Conservation (phyloP, 2,888 invertebrate species). For the Cactoblastis cactorum region DNA sequence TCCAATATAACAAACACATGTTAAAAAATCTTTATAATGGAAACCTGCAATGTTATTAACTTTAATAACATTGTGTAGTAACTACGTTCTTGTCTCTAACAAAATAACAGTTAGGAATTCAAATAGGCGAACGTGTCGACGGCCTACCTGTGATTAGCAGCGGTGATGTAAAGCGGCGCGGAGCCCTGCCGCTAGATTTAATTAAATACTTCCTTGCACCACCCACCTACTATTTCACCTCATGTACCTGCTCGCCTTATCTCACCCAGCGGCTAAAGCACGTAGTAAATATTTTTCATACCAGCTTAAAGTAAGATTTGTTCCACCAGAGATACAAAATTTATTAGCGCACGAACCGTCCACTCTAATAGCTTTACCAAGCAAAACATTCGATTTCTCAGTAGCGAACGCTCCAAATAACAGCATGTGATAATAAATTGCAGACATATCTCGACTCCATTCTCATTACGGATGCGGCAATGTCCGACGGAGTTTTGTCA, state of each 20-base stretch:
- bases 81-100: constrained; percentile 25
- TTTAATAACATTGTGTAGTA: too few species aligned
- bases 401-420: constrained; percentile 40
- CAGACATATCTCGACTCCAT: constrained; percentile 73
- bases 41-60: too few species aligned
- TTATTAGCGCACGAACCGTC: constrained; percentile 9
- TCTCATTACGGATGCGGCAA: constrained; percentile 78
- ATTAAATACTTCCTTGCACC: constrained; percentile 72
- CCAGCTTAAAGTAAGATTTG: constrained; percentile 19
- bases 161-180: constrained; percentile 60
- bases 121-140: constrained; percentile 62
- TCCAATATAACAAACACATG: too few species aligned
- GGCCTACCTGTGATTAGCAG: constrained; percentile 72
- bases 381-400: constrained; percentile 53
- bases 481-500: constrained; percentile 78
- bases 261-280: constrained; percentile 40
- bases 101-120: constrained; percentile 57
- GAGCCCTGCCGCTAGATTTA: constrained; percentile 65
- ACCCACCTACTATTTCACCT: constrained; percentile 63
- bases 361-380: constrained; percentile 26
- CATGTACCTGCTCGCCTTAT: constrained; percentile 52
- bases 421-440: constrained; percentile 72
- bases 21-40: too few species aligned
- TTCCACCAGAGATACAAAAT: constrained; percentile 15
- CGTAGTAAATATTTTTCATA: constrained; percentile 37